These are phyloP conservation scores for Dolomedes plantarius DNA, from an alignment of 2,888 invertebrate genomes.

Conservation along the genomic window DNA sequence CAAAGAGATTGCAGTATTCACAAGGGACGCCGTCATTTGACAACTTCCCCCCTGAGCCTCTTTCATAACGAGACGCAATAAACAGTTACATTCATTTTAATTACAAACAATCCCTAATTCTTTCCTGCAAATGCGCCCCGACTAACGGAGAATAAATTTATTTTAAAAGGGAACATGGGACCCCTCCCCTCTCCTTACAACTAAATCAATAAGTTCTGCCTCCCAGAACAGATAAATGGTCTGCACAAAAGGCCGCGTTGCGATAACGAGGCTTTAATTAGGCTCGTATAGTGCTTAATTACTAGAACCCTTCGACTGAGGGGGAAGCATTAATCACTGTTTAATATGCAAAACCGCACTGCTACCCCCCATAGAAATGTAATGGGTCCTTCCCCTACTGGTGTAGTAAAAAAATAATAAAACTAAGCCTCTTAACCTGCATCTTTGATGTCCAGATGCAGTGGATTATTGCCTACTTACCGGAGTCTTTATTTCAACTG, in stretches of 20 bases:
- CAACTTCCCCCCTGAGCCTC: slow-evolving; percentile 19
- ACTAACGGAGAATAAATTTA: slow-evolving; percentile 41
- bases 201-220: slow-evolving; percentile 41
- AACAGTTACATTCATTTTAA: slow-evolving; percentile 69
- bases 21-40: not conserved
- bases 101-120: slow-evolving; percentile 69
- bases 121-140: slow-evolving; percentile 46
- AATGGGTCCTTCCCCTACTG: slow-evolving; percentile 33
- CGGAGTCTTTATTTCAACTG: not conserved
- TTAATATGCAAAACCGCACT: slow-evolving; percentile 70
- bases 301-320: slow-evolving; percentile 61
- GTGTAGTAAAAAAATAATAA: slow-evolving; percentile 37
- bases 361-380: slow-evolving; percentile 10
- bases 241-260: slow-evolving; percentile 55
- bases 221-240: slow-evolving; percentile 56
- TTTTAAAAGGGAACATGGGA: slow-evolving; percentile 39
- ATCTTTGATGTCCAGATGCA: too few relatives aligned
- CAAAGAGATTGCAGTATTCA: not conserved
- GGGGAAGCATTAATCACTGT: slow-evolving; percentile 59
- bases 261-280: slow-evolving; percentile 70
- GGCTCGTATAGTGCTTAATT: slow-evolving; percentile 63
- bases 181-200: not conserved
- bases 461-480: too few relatives aligned
- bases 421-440: not conserved
- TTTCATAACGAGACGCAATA: slow-evolving; percentile 53